Conservation (phyloP, 2,797 vertebrate genomes). For the Sebastes baramenuke region DNA sequence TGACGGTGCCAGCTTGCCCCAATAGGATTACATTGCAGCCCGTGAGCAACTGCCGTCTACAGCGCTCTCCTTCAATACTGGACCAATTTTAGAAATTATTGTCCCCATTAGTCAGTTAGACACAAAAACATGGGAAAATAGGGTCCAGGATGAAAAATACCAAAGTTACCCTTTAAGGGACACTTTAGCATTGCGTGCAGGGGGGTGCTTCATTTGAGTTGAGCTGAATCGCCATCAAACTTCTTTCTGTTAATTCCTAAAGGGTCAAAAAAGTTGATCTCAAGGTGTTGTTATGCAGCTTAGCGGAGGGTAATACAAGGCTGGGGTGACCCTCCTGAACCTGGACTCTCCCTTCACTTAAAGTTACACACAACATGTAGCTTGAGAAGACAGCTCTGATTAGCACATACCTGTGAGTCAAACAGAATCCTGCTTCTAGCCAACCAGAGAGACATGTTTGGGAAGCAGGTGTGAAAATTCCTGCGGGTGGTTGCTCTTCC, state of each 20-base stretch:
- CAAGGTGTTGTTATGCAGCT: constrained; percentile 12
- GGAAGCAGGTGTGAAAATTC: constrained; percentile 60
- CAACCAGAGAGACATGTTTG: constrained; percentile 38
- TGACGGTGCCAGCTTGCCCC: too few relatives aligned
- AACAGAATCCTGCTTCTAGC: constrained; percentile 42
- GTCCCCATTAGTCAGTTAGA: too few relatives aligned
- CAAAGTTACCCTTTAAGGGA: neutral
- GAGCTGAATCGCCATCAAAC: neutral
- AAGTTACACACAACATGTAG: constrained; percentile 8
- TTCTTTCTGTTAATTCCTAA: neutral
- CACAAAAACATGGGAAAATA: too few relatives aligned
- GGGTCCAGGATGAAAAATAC: too few relatives aligned
- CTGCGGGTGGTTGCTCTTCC: neutral
- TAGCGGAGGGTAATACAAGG: neutral
- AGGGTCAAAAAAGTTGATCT: constrained; percentile 13
- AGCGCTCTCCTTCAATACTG: too few relatives aligned
- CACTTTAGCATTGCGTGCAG: neutral
- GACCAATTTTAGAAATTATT: too few relatives aligned
- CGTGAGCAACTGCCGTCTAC: too few relatives aligned
- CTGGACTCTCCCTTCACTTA: neutral
- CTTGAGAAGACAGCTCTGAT: constrained; percentile 41
- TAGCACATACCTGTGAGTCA: constrained; percentile 60
- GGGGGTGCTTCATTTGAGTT: neutral
- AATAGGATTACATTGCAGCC: too few relatives aligned
- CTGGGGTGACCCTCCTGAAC: constrained; percentile 12